phyloP scores from a whole-genome alignment of 1,140 invertebrate species.

The Philotrypesis tridentata region DNA sequence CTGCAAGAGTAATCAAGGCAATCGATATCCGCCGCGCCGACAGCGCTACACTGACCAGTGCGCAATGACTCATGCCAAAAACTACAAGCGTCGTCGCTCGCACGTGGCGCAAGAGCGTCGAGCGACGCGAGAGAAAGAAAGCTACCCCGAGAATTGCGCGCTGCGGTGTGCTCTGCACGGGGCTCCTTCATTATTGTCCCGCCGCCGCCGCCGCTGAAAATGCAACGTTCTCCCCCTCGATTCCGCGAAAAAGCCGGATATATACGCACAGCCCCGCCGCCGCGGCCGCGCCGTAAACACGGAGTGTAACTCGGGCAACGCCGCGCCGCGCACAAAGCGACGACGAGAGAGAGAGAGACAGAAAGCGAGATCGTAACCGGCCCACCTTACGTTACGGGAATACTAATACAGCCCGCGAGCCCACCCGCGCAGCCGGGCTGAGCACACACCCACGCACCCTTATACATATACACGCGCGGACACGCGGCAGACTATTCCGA shows the following conservation, averaged over 20 bases:
- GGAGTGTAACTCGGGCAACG: background rate
- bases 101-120: no score
- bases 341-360: background rate
- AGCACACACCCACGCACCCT: background rate
- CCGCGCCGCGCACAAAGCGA: background rate
- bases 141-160: no score
- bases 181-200: background rate
- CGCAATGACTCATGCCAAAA: slow-evolving; percentile 11
- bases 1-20: slow-evolving; percentile 2
- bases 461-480: background rate
- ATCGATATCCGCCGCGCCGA: background rate
- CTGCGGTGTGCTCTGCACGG: no score
- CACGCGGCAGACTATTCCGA: background rate
- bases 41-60: no score
- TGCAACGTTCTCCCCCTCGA: slow-evolving; percentile 11
- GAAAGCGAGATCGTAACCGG: slow-evolving; percentile 5
- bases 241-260: background rate
- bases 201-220: background rate
- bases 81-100: background rate
- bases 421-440: no score
- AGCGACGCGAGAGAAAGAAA: background rate
- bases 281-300: background rate
- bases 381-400: slow-evolving; percentile 9
- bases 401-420: slow-evolving; percentile 30
- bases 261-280: background rate